phyloP scores from a whole-genome alignment of 2,797 vertebrate genomes.

The Lacerta agilis region DNA sequence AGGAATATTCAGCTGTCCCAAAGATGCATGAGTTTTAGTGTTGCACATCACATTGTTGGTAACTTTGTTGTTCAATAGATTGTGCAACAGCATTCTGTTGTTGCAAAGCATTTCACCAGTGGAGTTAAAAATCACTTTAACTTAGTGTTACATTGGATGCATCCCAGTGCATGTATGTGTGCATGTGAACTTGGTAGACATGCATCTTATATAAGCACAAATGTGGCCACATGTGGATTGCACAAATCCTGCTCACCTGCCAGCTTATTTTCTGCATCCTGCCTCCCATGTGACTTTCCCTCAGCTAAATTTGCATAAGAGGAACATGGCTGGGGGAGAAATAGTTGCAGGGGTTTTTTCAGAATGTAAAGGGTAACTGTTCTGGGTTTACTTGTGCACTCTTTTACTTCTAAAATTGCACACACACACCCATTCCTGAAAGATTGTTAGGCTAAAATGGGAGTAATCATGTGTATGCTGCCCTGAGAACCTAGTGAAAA shows the following conservation, averaged over 20 bases:
- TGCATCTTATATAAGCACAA: background rate
- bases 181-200: no score
- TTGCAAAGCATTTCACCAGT: no score
- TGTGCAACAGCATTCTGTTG: no score
- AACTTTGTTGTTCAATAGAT: no score
- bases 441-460: background rate
- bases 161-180: background rate
- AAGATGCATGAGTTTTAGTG: no score
- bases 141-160: no score
- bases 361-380: background rate
- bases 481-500: no score
- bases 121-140: no score
- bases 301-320: background rate
- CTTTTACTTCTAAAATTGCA: background rate
- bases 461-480: background rate
- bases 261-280: background rate
- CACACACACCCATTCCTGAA: background rate
- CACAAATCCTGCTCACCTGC: no score
- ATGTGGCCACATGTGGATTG: background rate
- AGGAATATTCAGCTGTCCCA: no score
- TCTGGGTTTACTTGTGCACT: background rate
- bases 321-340: no score
- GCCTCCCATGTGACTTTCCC: background rate
- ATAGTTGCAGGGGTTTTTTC: background rate
- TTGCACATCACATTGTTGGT: no score